These are phyloP conservation scores for Toxonevra muliebris DNA, from an alignment of 2,888 invertebrate genomes.

Conservation along the genomic window DNA sequence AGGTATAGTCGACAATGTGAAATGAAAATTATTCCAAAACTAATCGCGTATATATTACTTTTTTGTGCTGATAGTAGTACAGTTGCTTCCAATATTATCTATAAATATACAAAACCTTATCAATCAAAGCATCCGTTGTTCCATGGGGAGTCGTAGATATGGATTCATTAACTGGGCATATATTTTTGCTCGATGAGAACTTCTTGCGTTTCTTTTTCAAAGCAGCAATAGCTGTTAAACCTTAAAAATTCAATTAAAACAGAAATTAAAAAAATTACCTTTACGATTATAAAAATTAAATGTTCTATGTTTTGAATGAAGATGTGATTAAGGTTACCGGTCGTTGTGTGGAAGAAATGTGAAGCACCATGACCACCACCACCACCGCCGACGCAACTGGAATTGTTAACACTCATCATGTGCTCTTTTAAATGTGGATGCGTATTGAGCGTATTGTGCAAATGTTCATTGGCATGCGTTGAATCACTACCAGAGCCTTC, in stretches of 20 bases:
- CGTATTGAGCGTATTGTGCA: background rate
- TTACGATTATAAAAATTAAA: background rate
- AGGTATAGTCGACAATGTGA: constrained; percentile 6
- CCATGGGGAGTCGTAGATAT: constrained; percentile 51
- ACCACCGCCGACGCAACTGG: constrained; percentile 35
- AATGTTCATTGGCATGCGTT: background rate
- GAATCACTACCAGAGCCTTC: background rate
- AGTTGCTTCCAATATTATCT: constrained; percentile 37
- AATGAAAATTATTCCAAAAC: constrained; percentile 21
- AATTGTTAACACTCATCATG: constrained; percentile 33
- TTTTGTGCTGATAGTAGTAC: constrained; percentile 19
- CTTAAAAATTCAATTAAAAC: constrained; percentile 38
- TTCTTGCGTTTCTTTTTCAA: constrained; percentile 84
- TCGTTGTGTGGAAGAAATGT: constrained; percentile 60
- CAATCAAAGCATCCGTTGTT: constrained; percentile 48
- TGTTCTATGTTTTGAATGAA: background rate
- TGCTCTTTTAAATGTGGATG: constrained; percentile 28
- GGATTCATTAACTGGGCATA: constrained; percentile 69
- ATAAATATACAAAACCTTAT: constrained; percentile 57
- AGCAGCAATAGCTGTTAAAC: constrained; percentile 73
- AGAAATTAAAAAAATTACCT: constrained; percentile 3
- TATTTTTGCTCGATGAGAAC: constrained; percentile 81
- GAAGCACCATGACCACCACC: constrained; percentile 45
- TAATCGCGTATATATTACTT: constrained; percentile 18
- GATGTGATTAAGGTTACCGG: constrained; percentile 47